Evolutionary conservation across 2,113 vertebrate genomes (phyloP), one percentile per base, ranked within the genome.

Genomic region (Mellivora capensis): DNA sequence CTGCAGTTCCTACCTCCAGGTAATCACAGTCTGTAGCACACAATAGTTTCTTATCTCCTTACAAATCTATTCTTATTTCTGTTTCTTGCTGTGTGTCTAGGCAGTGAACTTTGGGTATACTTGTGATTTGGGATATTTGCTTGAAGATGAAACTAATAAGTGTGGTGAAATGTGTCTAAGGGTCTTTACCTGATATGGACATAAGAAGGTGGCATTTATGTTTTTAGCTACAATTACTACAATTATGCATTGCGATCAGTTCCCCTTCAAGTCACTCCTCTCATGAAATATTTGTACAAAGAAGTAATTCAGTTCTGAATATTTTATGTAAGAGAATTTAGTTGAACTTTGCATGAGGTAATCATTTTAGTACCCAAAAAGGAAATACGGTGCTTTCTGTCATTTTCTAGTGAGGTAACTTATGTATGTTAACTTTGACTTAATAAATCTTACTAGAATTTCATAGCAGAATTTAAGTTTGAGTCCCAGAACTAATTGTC

Each of bases 1-100:
- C 99, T 99, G 81, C 99, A 99, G 90, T 99, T 98, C 84, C 98
- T 99, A 89, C 99, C 99, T 97, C 98, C 99, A 99, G 99, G 99
- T 99, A 98, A 98, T 2, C 83, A 10, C 54, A 52, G 11, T 71
- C 44, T 81, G 14, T 25, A 69, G 87, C 18, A 61, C 61, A 84
- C 25, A 47, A 2, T 69, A 54, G 39, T 64, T 84, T 76, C 42
- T 94, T 77, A 8, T 83, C 23, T 81, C 4, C 76, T 47, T 49
- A 13, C 1, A n/a, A n/a, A 6, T 87, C 59, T 82, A 7, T 64
- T 76, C 94, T 71, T 87, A 29, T 54, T 47, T 59, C 0, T 44
- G 4, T 59, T 87, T 69, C 80, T 94, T 47, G 34, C 34, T 4
- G 47, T 61, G 14, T 52, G 84, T 10, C 57, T 82, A 39, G 57